Conservation (phyloP, 2,797 vertebrate species). For the Acanthurus tractus region DNA sequence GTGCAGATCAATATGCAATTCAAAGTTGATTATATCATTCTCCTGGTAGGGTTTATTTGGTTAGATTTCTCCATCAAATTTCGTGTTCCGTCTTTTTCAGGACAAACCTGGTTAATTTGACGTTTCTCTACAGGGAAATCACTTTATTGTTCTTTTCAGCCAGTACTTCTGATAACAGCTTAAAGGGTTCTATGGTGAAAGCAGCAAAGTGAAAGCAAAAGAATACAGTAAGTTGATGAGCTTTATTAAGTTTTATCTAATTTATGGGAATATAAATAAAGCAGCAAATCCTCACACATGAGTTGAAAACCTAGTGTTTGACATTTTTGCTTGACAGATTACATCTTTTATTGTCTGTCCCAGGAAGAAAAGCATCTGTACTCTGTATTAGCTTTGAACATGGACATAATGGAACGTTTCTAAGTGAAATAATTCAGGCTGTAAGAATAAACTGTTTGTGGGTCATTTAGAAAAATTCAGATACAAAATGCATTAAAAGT, state of each 20-base stretch:
- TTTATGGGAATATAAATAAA: not conserved
- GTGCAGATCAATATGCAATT: conserved; percentile 59
- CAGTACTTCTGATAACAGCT: conserved; percentile 12
- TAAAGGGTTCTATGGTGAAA: not conserved
- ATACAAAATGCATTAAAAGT: no score
- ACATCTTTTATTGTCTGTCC: not conserved
- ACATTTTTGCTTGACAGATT: not conserved
- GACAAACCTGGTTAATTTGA: conserved; percentile 25
- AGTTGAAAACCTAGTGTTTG: not conserved
- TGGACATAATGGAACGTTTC: not conserved
- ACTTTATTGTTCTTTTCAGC: conserved; percentile 28
- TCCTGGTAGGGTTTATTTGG: conserved; percentile 41
- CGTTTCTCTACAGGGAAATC: conserved; percentile 29
- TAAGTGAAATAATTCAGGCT: not conserved
- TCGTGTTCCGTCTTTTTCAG: conserved; percentile 32
- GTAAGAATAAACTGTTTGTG: no score
- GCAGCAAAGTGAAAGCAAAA: not conserved
- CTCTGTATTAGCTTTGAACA: not conserved
- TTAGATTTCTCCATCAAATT: conserved; percentile 45
- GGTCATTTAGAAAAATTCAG: no score
- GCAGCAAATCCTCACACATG: not conserved
- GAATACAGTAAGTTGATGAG: not conserved
- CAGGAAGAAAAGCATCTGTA: not conserved
- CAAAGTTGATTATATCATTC: conserved; percentile 50
- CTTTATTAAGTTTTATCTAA: no score